These are phyloP conservation scores for Dipodomys merriami DNA, from an alignment of 2,113 vertebrate genomes.

Conservation along the genomic window DNA sequence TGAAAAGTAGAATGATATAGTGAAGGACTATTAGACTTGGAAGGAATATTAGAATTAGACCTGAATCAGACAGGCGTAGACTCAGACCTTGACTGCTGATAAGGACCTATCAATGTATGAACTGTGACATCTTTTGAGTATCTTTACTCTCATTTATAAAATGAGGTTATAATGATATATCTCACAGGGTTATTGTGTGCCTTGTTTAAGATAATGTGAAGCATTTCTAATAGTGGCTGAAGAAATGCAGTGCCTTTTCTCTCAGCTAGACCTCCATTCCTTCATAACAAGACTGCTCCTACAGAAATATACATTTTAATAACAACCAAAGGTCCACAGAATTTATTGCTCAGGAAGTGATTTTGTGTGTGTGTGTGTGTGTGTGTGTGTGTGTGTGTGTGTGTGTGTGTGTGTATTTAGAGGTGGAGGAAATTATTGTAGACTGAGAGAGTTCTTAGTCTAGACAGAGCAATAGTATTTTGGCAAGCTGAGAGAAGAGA, in stretches of 20 bases:
- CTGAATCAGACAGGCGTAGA: neutral
- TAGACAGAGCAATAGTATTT: neutral
- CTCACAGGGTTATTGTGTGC: neutral
- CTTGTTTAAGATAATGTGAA: neutral
- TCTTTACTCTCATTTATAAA: conserved; percentile 1
- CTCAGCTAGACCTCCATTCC: neutral
- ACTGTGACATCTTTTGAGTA: neutral
- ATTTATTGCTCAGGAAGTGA: neutral
- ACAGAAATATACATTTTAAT: neutral
- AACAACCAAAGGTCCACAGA: neutral
- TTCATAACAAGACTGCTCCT: neutral
- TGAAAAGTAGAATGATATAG: neutral
- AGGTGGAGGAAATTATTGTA: neutral
- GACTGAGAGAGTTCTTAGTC: neutral
- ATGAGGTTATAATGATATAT: neutral
- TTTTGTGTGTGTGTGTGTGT: neutral
- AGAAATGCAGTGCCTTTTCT: neutral
- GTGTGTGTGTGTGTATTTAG: neutral
- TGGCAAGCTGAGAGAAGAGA: conserved; percentile 32
- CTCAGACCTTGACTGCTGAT: neutral
- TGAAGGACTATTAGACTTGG: neutral
- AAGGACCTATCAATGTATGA: neutral
- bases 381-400: too few species aligned
- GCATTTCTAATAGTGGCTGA: neutral
- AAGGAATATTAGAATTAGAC: neutral